A percentile compares a stretch with the other conserved stretches of the same genome.
These are phyloP conservation scores for Sander vitreus DNA, from an alignment of 2,113 vertebrate species.

Conservation along the genomic window DNA sequence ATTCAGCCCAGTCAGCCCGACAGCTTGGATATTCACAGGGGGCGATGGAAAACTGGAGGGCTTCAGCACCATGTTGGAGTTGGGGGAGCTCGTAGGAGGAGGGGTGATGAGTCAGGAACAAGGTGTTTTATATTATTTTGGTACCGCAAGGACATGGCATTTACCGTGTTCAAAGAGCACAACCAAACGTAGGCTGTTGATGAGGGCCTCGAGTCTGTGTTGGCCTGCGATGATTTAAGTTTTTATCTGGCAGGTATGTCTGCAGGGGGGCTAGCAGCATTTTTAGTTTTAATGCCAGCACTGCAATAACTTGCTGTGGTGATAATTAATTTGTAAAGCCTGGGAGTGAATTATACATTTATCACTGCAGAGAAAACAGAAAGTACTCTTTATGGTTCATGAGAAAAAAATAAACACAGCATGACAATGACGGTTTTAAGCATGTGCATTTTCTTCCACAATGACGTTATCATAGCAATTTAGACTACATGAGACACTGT, in stretches of 20 bases:
- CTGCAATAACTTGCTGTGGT: slow-evolving; percentile 25
- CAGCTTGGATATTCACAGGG: slow-evolving; percentile 86
- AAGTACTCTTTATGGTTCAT: not conserved
- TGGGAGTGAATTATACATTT: slow-evolving; percentile 46
- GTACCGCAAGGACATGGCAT: slow-evolving; percentile 66
- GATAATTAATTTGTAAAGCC: slow-evolving; percentile 47
- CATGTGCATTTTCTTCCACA: not conserved
- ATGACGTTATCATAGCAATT: slow-evolving; percentile 8
- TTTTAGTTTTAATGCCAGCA: slow-evolving; percentile 14
- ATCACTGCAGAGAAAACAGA: slow-evolving; percentile 12
- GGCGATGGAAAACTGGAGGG: slow-evolving; percentile 80
- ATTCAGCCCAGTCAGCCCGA: slow-evolving; percentile 78
- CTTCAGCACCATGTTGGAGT: slow-evolving; percentile 57
- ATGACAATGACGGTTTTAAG: not conserved
- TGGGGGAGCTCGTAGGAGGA: slow-evolving; percentile 37
- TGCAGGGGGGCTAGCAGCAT: slow-evolving; percentile 4
- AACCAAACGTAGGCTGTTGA: slow-evolving; percentile 23
- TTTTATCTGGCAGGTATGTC: slow-evolving; percentile 40
- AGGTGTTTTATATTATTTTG: slow-evolving; percentile 70
- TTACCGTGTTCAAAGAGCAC: slow-evolving; percentile 47
- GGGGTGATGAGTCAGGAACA: slow-evolving; percentile 66
- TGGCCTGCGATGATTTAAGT: slow-evolving; percentile 44
- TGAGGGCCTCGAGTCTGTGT: not conserved
- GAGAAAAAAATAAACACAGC: not conserved
- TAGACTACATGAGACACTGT: slow-evolving; percentile 21